Evolutionary conservation across 2,888 invertebrate species (phyloP), one percentile per base, ranked within the genome.

Genomic region (Mimachlamys varia): DNA sequence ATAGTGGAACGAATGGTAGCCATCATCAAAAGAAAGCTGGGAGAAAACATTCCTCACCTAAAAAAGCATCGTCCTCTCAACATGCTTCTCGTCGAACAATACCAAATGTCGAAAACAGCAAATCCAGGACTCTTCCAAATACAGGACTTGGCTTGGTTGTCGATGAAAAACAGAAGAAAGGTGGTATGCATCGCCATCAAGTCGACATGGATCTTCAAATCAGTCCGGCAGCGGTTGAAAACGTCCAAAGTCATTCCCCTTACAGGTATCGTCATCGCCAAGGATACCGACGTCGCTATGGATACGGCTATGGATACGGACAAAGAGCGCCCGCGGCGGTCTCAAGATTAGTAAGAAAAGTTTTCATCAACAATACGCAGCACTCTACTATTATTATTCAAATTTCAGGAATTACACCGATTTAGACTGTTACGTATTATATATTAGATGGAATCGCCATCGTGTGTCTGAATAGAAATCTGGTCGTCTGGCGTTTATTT

Each of bases 241-340:
- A 76, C 33, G 13, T 44, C 44, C 76, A 76, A 33, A 27, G 22
- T 22, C 76, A 76, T 12, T 33, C 76, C 27, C 76, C 76, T 76
- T 76, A 27, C 33, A 76, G 76, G 13, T 76, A 76, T 33, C 76
- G 33, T 10, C 76, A 15, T 27, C 76, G 33, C 12, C n/a, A 62
- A n/a, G 76, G 33, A 33, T 76, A 76, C 33, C 27, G 76, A 12
- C 76, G 76, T 76, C 76, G 76, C 33, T 76, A 76, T 76, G 76
- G 76, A 76, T 76, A 76, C 33, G 76, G 76, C 33, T 76, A 76
- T 76, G 76, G 76, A 76, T 76, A 76, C 33, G 76, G 76, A 33
- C 76, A 76, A 76, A 76, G 76, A 33, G 33, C 27, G 17, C 76
- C 76, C 15, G 76, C 76, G 13, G 27, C 76, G 27, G 76, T 76